Conservation (phyloP, 2,113 vertebrate genomes). For the Aegypius monachus region DNA sequence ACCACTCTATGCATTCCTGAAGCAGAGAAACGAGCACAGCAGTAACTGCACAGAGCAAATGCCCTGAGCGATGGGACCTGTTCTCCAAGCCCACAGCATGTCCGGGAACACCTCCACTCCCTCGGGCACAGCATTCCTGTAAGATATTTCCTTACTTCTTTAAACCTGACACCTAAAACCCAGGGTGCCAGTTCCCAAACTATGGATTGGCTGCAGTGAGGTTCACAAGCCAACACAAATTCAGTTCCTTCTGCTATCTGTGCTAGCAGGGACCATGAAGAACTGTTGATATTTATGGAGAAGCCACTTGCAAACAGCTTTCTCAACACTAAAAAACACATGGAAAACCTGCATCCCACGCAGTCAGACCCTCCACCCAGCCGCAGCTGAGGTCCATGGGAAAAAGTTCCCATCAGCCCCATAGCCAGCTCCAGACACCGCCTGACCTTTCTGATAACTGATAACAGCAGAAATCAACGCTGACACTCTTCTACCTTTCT, state of each 20-base stretch:
- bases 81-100: not conserved
- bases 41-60: not conserved
- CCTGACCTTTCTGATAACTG: not conserved
- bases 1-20: not conserved
- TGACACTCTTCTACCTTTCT: not conserved
- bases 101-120: not conserved
- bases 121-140: not conserved
- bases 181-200: not conserved
- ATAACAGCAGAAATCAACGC: not conserved
- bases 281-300: not conserved
- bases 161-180: not conserved
- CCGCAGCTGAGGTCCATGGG: not conserved
- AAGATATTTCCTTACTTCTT: not conserved
- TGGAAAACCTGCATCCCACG: not conserved
- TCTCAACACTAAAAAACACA: not conserved
- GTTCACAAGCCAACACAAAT: not conserved
- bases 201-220: accelerated
- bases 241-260: not conserved
- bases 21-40: not conserved
- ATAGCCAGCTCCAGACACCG: not conserved
- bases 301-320: not conserved
- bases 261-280: accelerated
- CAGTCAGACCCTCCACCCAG: not conserved
- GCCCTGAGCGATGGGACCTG: not conserved
- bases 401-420: not conserved